These are phyloP conservation scores for Mesocricetus auratus DNA, from an alignment of 2,113 vertebrate genomes.

Conservation along the genomic window DNA sequence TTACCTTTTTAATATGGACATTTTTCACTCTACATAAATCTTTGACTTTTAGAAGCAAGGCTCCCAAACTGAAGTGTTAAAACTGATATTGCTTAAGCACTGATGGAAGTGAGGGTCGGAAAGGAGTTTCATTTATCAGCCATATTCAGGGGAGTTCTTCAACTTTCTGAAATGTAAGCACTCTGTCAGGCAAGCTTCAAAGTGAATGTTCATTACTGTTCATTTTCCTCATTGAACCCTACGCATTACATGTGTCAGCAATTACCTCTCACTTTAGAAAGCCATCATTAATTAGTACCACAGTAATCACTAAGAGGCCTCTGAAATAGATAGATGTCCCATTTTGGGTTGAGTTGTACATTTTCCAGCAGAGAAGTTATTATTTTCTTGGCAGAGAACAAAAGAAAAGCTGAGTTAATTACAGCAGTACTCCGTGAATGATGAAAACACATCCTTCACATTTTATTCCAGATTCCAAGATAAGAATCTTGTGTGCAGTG, in stretches of 20 bases:
- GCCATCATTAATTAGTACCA: slow-evolving; percentile 86
- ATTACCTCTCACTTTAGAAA: slow-evolving; percentile 87
- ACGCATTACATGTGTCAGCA: slow-evolving; percentile 84
- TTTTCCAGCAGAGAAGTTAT: slow-evolving; percentile 84
- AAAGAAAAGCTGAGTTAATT: slow-evolving; percentile 84
- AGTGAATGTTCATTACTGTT: slow-evolving; percentile 85
- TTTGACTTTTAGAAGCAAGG: slow-evolving; percentile 84
- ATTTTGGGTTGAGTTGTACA: slow-evolving; percentile 81
- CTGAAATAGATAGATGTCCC: slow-evolving; percentile 85
- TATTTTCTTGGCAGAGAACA: slow-evolving; percentile 85
- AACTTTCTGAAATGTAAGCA: slow-evolving; percentile 86
- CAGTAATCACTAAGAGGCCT: slow-evolving; percentile 80
- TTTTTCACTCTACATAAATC: slow-evolving; percentile 87
- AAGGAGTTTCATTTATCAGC: slow-evolving; percentile 84
- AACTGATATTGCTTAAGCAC: slow-evolving; percentile 82
- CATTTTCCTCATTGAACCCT: slow-evolving; percentile 85
- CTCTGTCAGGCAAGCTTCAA: slow-evolving; percentile 83
- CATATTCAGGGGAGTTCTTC: slow-evolving; percentile 79
- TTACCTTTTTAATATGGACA: slow-evolving; percentile 87
- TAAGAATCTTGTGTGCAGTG: slow-evolving; percentile 17
- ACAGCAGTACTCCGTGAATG: slow-evolving; percentile 72
- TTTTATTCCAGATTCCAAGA: background rate
- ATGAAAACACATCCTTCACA: background rate
- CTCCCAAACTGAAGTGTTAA: slow-evolving; percentile 78
- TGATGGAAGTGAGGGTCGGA: slow-evolving; percentile 79